Conservation (phyloP, 2,888 invertebrate species). For the Tetragonisca angustula region DNA sequence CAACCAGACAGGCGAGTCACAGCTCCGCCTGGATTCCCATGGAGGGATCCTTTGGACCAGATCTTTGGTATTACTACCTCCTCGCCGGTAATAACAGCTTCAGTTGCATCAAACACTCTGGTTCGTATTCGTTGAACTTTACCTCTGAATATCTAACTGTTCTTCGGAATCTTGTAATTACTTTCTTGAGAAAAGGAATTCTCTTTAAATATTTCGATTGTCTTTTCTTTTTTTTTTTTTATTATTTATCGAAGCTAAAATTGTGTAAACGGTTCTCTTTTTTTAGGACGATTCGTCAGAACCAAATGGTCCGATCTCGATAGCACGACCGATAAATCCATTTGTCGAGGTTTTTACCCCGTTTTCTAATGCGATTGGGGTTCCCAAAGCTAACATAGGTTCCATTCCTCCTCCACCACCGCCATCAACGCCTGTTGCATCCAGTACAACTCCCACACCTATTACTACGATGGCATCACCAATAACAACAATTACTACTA, state of each 20-base stretch:
- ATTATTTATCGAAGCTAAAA: background rate
- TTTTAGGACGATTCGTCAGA: constrained; percentile 62
- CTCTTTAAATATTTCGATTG: background rate
- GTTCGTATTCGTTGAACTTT: constrained; percentile 64
- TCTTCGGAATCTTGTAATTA: background rate
- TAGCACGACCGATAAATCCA: constrained; percentile 74
- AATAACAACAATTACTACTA: constrained; percentile 50
- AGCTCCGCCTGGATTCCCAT: constrained; percentile 79
- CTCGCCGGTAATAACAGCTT: constrained; percentile 77
- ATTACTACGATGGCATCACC: constrained; percentile 54
- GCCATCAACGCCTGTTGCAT: constrained; percentile 45
- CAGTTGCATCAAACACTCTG: constrained; percentile 79
- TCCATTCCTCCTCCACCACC: constrained; percentile 54
- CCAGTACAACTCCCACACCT: background rate
- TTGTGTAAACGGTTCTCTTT: background rate
- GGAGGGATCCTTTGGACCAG: constrained; percentile 82
- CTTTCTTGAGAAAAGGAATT: background rate
- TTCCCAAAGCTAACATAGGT: constrained; percentile 59
- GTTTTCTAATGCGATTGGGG: constrained; percentile 67
- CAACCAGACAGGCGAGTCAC: constrained; percentile 73
- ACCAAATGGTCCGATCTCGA: constrained; percentile 65
- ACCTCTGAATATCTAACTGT: background rate
- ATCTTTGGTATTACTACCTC: constrained; percentile 82
- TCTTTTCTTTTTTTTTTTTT: background rate
- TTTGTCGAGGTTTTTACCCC: constrained; percentile 78